These are phyloP conservation scores for Melanchra persicariae DNA, from an alignment of 2,888 invertebrate genomes.

Conservation along the genomic window DNA sequence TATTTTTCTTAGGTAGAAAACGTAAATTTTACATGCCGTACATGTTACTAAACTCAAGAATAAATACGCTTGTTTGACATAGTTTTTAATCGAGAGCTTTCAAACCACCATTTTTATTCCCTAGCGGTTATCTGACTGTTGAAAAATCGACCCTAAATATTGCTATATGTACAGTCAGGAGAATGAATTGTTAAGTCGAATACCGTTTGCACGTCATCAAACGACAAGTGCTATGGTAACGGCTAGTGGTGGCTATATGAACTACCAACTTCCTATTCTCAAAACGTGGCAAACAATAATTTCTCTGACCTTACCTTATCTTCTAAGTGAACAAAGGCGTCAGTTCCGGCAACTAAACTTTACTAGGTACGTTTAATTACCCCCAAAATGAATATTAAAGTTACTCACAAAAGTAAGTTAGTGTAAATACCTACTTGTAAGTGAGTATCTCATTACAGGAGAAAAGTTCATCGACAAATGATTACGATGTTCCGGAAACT, in stretches of 20 bases:
- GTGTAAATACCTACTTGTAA: constrained; percentile 27
- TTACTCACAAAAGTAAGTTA: constrained; percentile 27
- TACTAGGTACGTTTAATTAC: constrained; percentile 5
- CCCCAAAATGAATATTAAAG: constrained; percentile 38
- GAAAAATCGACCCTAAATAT: too few species aligned
- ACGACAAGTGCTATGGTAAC: not conserved
- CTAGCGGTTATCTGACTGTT: too few species aligned
- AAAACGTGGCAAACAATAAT: not conserved
- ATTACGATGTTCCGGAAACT: constrained; percentile 43
- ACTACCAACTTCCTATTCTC: not conserved
- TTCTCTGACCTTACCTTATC: not conserved
- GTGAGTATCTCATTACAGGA: constrained; percentile 34
- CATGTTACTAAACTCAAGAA: too few species aligned
- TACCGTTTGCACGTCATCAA: not conserved
- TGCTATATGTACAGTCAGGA: not conserved
- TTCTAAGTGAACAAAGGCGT: not conserved
- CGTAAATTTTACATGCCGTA: too few species aligned
- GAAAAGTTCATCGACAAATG: constrained; percentile 45
- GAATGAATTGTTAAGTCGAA: not conserved
- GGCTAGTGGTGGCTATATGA: not conserved
- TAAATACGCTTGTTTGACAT: too few species aligned
- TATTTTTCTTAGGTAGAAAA: not conserved
- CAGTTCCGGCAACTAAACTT: constrained; percentile 1
- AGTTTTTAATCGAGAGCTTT: too few species aligned
- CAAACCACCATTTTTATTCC: too few species aligned